Evolutionary conservation across 2,797 vertebrate genomes (phyloP), one percentile per base, ranked within the genome.

Genomic region (Malurus leucopterus): DNA sequence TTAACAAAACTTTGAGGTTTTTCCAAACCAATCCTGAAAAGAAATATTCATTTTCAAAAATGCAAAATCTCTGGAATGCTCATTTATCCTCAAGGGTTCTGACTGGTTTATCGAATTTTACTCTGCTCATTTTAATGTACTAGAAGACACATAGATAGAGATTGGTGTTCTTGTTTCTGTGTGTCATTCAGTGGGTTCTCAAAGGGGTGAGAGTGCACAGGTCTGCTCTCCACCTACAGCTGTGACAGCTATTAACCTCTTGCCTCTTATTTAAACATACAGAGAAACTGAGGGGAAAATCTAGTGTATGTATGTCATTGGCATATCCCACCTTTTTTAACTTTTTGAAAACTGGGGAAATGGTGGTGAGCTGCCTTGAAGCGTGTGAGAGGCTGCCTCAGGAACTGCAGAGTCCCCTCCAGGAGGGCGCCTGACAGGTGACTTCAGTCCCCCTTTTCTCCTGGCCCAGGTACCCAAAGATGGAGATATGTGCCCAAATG

Each of bases 221-320:
- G 1, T 71, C 50, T 2, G 11, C 29, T 74, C 32, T 51, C 23
- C 0, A 0, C 22, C 47, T 54, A 4, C 0, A 4, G 16, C 32
- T 61, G 26, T 53, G 43, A 32, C 18, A 57, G 8, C 15, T 84
- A 10, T 41, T 63, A 62, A 26, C 9, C 13, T 54, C 47, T 57
- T 34, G 6, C 7, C 32, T 61, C 30, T 50, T 51, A n/a, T n/a
- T 86, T n/a, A 32, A 90, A 13, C 15, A 40, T 11, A 27, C 5
- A 41, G 30, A 36, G 16, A 82, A 88, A 74, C n/a, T 49, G 59
- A 36, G 8, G 4, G 13, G 0, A 4, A 43, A 76, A 80, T 1
- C 1, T 30, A 11, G 1, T 19, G 8, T 51, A 47, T 74, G 17
- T 20, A 40, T 20, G 8, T 11, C 63, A 57, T 26, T 40, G n/a